Evolutionary conservation across 2,113 vertebrate species (phyloP).

Genomic region (Muntiacus muntjak): DNA sequence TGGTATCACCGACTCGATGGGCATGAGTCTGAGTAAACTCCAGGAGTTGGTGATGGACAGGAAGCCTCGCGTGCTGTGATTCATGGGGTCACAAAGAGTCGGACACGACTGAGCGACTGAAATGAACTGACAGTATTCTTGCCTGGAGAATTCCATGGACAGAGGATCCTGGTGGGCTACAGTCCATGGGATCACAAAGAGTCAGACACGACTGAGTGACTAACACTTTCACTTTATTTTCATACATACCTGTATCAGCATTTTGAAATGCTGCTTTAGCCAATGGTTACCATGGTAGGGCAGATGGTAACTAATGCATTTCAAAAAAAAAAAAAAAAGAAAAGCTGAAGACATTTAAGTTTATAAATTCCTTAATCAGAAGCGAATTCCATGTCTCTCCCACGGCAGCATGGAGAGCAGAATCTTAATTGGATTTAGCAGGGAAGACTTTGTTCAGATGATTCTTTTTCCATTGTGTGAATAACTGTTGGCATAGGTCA

Average conservation of each 20-base stretch:
- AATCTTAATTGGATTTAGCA: not conserved
- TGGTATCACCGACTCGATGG: no score
- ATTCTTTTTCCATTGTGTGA: not conserved
- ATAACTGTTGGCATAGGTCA: not conserved
- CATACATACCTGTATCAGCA: constrained; percentile 26
- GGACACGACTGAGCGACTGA: no score
- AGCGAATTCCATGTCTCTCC: not conserved
- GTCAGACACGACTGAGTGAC: not conserved
- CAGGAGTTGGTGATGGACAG: no score
- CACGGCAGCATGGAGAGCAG: not conserved
- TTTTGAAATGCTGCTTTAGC: constrained; percentile 14
- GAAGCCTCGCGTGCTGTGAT: no score
- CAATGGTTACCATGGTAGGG: not conserved
- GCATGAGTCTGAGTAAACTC: no score
- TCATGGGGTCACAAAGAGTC: no score
- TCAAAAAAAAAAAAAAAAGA: not conserved
- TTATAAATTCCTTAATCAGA: not conserved
- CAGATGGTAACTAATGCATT: constrained; percentile 17
- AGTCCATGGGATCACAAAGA: not conserved
- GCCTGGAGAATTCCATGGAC: not conserved
- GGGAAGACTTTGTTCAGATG: not conserved
- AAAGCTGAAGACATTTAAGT: not conserved
- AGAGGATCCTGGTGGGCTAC: not conserved
- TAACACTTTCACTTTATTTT: not conserved
- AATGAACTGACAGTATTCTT: not conserved